phyloP scores from a whole-genome alignment of 2,113 vertebrate genomes.

The Otolemur garnettii region DNA sequence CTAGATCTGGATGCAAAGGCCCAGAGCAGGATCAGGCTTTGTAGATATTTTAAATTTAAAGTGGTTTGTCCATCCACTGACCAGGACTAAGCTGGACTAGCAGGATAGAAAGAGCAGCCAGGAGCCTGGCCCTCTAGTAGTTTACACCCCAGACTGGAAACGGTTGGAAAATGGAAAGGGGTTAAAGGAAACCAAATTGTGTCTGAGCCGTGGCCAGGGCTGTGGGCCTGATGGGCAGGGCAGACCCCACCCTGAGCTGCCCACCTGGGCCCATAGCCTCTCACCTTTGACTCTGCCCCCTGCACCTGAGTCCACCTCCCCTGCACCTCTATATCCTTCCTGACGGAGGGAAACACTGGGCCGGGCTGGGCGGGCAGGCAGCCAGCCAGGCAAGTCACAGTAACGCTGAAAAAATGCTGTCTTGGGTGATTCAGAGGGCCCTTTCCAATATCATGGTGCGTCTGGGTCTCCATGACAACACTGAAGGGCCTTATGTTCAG shows the following conservation, averaged over 20 bases:
- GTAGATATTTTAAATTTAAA: not conserved
- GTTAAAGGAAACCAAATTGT: not conserved
- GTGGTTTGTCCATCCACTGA: not conserved
- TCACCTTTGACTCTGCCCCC: not conserved
- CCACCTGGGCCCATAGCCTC: rapidly evolving
- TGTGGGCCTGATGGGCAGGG: not conserved
- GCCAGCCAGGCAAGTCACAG: not conserved
- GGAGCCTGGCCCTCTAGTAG: not conserved
- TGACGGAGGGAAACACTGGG: not conserved
- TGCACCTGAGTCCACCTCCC: not conserved
- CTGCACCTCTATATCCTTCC: not conserved
- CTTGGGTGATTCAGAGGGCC: slow-evolving; percentile 2
- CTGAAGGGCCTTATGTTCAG: slow-evolving; percentile 5
- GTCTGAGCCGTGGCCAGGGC: not conserved
- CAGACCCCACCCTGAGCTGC: rapidly evolving
- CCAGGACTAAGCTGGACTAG: not conserved
- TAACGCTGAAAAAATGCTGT: not conserved
- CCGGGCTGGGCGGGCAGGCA: not conserved
- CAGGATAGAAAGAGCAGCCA: not conserved
- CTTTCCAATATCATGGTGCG: not conserved
- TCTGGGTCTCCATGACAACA: slow-evolving; percentile 77
- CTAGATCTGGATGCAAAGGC: not conserved
- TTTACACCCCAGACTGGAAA: not conserved
- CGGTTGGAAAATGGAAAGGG: not conserved
- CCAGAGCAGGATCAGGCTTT: not conserved